Conservation (phyloP, 2,888 invertebrate species). For the Drosophila mercatorum region DNA sequence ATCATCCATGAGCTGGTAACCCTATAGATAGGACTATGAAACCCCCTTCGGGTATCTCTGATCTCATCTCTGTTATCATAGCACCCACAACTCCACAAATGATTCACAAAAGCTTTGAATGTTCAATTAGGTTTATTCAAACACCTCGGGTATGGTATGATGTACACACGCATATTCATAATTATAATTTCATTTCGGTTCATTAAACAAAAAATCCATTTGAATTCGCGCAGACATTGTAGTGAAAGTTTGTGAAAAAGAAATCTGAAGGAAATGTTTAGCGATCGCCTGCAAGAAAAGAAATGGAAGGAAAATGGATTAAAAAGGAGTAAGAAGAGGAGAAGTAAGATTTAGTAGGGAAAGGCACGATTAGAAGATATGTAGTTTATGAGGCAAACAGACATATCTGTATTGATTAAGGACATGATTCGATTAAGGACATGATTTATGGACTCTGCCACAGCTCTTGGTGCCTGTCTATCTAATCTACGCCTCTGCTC, state of each 20-base stretch:
- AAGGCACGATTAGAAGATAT: neutral
- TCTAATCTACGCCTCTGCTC: no score
- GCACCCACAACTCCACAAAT: neutral
- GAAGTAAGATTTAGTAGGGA: neutral
- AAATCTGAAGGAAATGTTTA: neutral
- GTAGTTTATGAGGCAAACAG: no score
- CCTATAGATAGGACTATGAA: no score
- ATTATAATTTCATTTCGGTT: neutral
- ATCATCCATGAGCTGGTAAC: neutral
- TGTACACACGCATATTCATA: neutral
- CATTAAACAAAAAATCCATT: neutral
- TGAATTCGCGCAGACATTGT: neutral
- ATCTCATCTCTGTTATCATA: no score
- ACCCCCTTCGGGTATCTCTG: no score
- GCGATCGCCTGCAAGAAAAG: slow-evolving; percentile 5
- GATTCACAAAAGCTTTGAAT: neutral
- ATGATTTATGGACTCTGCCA: no score
- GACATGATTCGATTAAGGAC: no score
- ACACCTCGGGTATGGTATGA: neutral
- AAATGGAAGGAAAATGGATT: neutral
- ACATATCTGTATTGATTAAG: no score
- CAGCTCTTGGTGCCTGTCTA: no score
- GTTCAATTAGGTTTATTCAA: neutral
- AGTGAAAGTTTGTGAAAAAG: neutral
- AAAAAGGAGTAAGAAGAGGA: neutral